Conservation (phyloP, 2,888 invertebrate genomes). For the Troides oblongomaculatus region DNA sequence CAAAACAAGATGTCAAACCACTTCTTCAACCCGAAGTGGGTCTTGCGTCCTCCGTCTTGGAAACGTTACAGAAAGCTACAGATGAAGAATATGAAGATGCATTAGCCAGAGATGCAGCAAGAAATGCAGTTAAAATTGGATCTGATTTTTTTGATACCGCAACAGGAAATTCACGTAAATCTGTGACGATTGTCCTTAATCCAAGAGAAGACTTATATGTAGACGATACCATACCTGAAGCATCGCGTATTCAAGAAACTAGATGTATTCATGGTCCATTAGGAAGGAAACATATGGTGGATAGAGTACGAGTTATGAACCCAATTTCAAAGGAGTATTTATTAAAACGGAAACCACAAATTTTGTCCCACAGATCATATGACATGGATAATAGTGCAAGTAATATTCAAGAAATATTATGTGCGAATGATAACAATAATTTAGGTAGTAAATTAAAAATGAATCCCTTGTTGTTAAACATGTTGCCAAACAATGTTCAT, state of each 20-base stretch:
- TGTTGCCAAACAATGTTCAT: not conserved
- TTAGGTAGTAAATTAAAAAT: constrained; percentile 20
- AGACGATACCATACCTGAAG: constrained; percentile 46
- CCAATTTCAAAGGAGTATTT: constrained; percentile 41
- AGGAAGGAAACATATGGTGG: constrained; percentile 35
- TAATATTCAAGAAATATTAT: constrained; percentile 46
- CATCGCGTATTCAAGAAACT: constrained; percentile 53
- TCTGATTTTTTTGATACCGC: constrained; percentile 37
- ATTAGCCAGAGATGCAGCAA: constrained; percentile 61
- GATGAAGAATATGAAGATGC: constrained; percentile 69
- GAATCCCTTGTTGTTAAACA: constrained; percentile 16
- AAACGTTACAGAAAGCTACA: constrained; percentile 64
- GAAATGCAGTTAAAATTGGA: constrained; percentile 42
- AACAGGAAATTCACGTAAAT: constrained; percentile 47
- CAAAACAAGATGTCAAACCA: constrained; percentile 56
- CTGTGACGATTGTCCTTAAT: constrained; percentile 56
- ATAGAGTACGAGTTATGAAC: constrained; percentile 31
- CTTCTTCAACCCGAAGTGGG: constrained; percentile 68
- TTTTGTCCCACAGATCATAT: constrained; percentile 36
- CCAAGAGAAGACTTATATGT: constrained; percentile 40
- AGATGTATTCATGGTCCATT: constrained; percentile 47
- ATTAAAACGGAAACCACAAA: constrained; percentile 36
- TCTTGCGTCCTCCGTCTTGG: constrained; percentile 65
- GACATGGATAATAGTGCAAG: constrained; percentile 58
- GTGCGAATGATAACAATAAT: constrained; percentile 32